Percentiles rank a stretch among this genome's conserved stretches.
These are phyloP conservation scores for Heterocephalus glaber DNA, from an alignment of 2,113 vertebrate genomes.

Conservation along the genomic window DNA sequence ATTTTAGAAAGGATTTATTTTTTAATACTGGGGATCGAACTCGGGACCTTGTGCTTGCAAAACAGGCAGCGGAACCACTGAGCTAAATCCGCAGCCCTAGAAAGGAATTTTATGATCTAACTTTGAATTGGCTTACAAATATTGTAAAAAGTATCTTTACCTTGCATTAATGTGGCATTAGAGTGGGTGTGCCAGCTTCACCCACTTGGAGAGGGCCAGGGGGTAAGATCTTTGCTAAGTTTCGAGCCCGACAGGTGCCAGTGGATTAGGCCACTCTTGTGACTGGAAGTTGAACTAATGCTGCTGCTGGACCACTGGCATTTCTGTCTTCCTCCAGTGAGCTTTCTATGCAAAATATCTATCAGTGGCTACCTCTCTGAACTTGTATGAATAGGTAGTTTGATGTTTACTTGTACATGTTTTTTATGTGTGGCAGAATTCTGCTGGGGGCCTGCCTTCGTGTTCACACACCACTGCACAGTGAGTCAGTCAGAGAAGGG, in stretches of 20 bases:
- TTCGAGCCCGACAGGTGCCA: rapidly evolving
- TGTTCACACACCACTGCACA: background rate
- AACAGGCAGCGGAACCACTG: no score
- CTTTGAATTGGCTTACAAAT: background rate
- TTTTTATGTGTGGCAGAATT: background rate
- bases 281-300: background rate
- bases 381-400: background rate
- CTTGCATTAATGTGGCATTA: background rate
- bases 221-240: background rate
- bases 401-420: background rate
- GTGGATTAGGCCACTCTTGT: background rate
- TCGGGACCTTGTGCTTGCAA: no score
- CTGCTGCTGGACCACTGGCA: rapidly evolving
- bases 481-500: background rate
- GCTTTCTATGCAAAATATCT: background rate
- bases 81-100: no score
- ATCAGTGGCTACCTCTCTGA: background rate
- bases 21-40: no score
- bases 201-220: rapidly evolving
- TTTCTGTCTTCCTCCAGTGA: background rate
- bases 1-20: background rate
- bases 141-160: background rate
- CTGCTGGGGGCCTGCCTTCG: background rate
- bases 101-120: background rate
- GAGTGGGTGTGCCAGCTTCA: background rate